These are phyloP conservation scores for Clangula hyemalis DNA, from an alignment of 2,797 vertebrate species.

Conservation along the genomic window DNA sequence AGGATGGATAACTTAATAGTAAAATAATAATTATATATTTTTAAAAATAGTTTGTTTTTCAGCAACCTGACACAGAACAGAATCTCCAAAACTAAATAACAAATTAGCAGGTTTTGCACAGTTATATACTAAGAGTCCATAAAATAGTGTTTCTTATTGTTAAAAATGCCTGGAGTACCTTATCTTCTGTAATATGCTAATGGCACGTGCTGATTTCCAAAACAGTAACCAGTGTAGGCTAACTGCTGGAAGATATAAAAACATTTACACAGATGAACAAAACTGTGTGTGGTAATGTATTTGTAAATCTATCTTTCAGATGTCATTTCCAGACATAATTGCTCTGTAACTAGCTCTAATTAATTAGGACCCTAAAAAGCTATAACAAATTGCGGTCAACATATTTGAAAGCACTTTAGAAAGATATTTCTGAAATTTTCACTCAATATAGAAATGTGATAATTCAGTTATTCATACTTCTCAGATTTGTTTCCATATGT, in stretches of 20 bases:
- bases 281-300: neutral
- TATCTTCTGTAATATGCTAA: slow-evolving; percentile 22
- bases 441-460: neutral
- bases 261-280: slow-evolving; percentile 21
- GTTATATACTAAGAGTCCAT: neutral
- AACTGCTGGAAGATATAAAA: slow-evolving; percentile 6
- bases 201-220: neutral
- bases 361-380: neutral
- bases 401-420: slow-evolving; percentile 3
- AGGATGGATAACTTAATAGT: neutral
- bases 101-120: neutral
- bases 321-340: neutral
- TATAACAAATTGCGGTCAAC: neutral
- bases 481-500: neutral
- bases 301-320: slow-evolving; percentile 32
- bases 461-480: neutral
- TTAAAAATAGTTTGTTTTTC: too few species aligned
- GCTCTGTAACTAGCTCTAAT: neutral
- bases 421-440: neutral
- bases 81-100: neutral
- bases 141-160: neutral
- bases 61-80: neutral
- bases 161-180: neutral
- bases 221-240: neutral
- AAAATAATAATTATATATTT: neutral